Percentiles rank a stretch among this genome's conserved stretches.
Conservation (phyloP, 2,888 invertebrate genomes). For the Rhopalosiphum nymphaeae region DNA sequence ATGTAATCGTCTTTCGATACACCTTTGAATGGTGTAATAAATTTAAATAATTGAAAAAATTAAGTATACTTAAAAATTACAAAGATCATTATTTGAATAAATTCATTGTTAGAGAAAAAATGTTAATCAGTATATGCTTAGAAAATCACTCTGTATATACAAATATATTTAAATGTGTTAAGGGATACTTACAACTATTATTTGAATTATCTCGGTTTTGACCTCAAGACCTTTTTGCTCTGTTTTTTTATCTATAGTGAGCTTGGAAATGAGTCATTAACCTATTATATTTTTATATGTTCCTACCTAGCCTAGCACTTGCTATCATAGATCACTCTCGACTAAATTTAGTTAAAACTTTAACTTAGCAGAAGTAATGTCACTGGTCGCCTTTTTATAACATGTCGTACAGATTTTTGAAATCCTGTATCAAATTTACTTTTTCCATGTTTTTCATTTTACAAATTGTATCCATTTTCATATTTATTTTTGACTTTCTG, state of each 20-base stretch:
- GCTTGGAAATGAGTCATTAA: constrained; percentile 18
- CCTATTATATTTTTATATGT: background rate
- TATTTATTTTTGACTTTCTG: background rate
- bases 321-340: background rate
- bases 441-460: background rate
- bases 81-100: background rate
- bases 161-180: background rate
- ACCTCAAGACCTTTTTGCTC: constrained; percentile 16
- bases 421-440: background rate
- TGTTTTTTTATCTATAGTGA: background rate
- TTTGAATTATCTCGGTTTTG: background rate
- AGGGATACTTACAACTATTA: background rate
- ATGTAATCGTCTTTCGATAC: background rate
- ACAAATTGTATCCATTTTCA: background rate
- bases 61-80: background rate
- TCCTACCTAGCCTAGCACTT: background rate
- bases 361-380: background rate
- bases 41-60: background rate
- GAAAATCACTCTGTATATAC: background rate
- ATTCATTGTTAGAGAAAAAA: background rate
- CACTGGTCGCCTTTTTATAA: background rate
- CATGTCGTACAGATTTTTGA: background rate
- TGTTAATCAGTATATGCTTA: background rate
- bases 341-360: constrained; percentile 6
- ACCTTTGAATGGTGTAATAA: background rate